These are phyloP conservation scores for Cnemophilus loriae DNA, from an alignment of 2,113 vertebrate genomes.

Conservation along the genomic window DNA sequence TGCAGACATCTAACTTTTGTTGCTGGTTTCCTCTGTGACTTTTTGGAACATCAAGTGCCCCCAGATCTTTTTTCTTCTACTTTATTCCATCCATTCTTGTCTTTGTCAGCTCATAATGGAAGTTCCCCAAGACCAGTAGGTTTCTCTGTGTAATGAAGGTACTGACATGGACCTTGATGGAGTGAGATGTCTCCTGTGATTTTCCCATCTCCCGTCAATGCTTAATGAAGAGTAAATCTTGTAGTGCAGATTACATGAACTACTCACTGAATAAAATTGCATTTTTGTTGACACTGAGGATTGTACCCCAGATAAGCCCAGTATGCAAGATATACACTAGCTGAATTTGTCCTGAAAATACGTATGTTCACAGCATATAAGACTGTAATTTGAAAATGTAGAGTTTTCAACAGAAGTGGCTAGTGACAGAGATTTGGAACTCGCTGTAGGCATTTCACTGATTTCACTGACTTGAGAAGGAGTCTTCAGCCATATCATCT, in stretches of 20 bases:
- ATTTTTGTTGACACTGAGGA: background rate
- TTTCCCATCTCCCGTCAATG: background rate
- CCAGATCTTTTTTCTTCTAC: background rate
- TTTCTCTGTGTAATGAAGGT: background rate
- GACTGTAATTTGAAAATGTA: background rate
- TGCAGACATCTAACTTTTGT: background rate
- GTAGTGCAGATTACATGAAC: background rate
- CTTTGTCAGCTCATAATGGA: background rate
- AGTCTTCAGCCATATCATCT: background rate
- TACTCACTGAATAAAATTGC: background rate
- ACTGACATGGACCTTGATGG: background rate
- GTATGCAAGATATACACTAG: background rate
- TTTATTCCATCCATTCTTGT: background rate
- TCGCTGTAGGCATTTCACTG: background rate
- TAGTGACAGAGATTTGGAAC: background rate
- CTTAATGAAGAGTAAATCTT: background rate
- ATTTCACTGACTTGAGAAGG: background rate
- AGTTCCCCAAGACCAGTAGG: background rate
- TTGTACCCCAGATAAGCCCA: background rate
- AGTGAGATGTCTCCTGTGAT: background rate
- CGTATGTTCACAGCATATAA: background rate
- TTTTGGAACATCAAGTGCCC: background rate
- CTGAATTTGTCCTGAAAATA: background rate
- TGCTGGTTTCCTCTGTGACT: background rate
- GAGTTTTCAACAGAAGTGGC: background rate